Percentiles rank a stretch among this genome's conserved stretches.
Evolutionary conservation across 2,797 vertebrate genomes (phyloP).

Genomic region (Orientallactaga sibirica): DNA sequence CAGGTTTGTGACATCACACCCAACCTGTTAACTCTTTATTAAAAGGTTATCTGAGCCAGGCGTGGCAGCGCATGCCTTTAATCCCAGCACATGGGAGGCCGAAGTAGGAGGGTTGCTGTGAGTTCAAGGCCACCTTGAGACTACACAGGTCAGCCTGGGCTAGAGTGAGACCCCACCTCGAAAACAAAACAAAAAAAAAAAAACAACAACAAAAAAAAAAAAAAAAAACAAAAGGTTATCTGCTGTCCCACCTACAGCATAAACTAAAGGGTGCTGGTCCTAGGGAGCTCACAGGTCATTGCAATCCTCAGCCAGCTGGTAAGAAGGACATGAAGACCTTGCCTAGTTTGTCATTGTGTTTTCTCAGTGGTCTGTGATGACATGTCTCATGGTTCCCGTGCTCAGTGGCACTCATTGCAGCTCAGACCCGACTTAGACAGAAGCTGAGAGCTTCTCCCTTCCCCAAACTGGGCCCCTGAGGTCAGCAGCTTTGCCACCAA

Average conservation of each 20-base stretch:
- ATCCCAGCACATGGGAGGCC: too few species aligned
- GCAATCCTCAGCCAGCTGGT: neutral
- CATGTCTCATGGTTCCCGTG: neutral
- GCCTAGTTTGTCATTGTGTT: neutral
- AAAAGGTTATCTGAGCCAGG: neutral
- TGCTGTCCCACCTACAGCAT: neutral
- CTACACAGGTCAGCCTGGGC: too few species aligned
- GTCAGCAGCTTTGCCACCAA: constrained; percentile 28
- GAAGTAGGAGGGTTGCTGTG: too few species aligned
- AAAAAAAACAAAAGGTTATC: too few species aligned
- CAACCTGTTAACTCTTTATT: neutral
- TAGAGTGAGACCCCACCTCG: too few species aligned
- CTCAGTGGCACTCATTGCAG: neutral
- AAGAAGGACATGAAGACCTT: neutral
- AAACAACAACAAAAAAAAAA: too few species aligned
- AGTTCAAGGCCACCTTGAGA: too few species aligned
- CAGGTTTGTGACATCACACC: neutral
- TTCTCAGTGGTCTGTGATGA: neutral
- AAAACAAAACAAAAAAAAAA: too few species aligned
- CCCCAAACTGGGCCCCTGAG: neutral
- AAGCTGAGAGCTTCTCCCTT: neutral
- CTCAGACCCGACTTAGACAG: neutral
- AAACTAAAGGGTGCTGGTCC: neutral
- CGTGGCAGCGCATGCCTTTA: too few species aligned
- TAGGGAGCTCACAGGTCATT: neutral